Conservation (phyloP, 2,888 invertebrate species). For the Cephus nigrinus region DNA sequence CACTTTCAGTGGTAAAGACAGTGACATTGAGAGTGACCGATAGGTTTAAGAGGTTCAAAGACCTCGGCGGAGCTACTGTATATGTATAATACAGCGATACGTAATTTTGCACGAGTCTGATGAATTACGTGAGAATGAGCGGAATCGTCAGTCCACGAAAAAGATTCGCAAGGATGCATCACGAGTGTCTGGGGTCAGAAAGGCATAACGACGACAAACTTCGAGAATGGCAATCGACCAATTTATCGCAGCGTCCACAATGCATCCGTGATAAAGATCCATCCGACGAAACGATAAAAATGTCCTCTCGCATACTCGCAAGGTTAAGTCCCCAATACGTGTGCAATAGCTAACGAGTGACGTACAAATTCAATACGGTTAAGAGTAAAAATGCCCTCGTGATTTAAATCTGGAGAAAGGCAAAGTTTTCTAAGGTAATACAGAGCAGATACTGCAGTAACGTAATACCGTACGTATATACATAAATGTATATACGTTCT, state of each 20-base stretch:
- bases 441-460: not conserved
- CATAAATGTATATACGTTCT: not conserved
- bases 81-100: not conserved
- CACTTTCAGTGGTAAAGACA: slow-evolving; percentile 38
- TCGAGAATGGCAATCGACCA: not conserved
- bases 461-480: slow-evolving; percentile 10
- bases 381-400: no score
- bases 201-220: not conserved
- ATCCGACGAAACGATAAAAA: not conserved
- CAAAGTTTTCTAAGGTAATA: not conserved
- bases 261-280: no score
- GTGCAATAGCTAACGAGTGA: no score
- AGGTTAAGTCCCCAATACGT: no score
- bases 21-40: slow-evolving; percentile 29
- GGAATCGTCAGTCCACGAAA: not conserved
- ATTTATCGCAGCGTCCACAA: not conserved
- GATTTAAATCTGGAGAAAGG: not conserved
- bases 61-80: slow-evolving; percentile 15
- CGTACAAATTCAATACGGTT: no score
- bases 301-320: no score
- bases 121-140: not conserved
- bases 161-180: not conserved
- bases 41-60: slow-evolving; percentile 30
- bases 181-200: not conserved
- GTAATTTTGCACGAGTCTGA: not conserved